A percentile compares a stretch with the other conserved stretches of the same genome.
These are phyloP conservation scores for Pygocentrus nattereri DNA, from an alignment of 2,797 vertebrate species.

Conservation along the genomic window DNA sequence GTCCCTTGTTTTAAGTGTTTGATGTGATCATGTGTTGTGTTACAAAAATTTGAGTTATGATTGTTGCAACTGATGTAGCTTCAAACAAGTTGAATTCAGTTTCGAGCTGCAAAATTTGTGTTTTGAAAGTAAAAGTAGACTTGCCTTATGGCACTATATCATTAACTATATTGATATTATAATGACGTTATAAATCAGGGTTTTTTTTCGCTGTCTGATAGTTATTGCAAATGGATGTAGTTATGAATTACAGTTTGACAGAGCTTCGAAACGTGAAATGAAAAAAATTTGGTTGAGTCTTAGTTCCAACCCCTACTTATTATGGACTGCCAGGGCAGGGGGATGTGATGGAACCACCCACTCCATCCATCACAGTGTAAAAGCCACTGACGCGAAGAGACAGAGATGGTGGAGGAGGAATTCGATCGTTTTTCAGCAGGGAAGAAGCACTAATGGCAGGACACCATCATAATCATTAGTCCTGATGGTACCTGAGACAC, in stretches of 20 bases:
- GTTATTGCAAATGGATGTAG: not conserved
- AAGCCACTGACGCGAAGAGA: not conserved
- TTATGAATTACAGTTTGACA: not conserved
- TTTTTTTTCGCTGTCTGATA: no score
- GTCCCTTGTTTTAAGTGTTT: no score
- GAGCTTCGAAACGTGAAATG: not conserved
- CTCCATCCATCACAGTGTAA: conserved; percentile 29
- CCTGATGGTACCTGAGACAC: conserved; percentile 4
- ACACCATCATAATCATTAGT: conserved; percentile 15
- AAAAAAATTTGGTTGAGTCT: conserved; percentile 1
- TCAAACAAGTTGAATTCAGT: no score
- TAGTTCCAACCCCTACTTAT: conserved; percentile 1
- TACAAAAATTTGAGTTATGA: no score
- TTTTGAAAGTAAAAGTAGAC: no score
- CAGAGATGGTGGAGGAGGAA: not conserved
- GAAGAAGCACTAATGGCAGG: not conserved
- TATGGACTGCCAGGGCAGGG: conserved; percentile 26
- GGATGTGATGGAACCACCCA: conserved; percentile 15
- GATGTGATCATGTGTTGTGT: no score
- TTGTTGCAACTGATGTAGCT: no score
- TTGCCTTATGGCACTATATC: no score
- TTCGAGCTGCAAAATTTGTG: no score
- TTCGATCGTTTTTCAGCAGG: not conserved
- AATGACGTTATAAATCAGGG: not conserved
- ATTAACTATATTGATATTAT: not conserved